Conservation (phyloP, 2,797 vertebrate species). For the Lutjanus argentimaculatus region DNA sequence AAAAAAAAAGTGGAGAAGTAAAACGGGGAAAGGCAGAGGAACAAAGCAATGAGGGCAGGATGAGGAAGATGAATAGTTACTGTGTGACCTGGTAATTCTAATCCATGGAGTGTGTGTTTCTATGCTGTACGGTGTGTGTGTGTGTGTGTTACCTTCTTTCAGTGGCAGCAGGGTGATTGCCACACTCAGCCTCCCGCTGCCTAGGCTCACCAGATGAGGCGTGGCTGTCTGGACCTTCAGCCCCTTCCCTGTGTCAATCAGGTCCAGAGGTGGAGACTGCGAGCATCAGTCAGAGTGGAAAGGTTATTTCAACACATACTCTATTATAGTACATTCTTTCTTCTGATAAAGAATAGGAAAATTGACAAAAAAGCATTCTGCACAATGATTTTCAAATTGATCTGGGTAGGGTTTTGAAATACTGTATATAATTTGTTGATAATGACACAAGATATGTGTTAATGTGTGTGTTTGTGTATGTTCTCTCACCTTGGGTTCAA, state of each 20-base stretch:
- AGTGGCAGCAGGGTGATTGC: conserved; percentile 88
- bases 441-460: too few species aligned
- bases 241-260: conserved; percentile 88
- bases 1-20: background rate
- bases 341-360: background rate
- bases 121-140: conserved; percentile 14
- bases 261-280: conserved; percentile 84
- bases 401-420: background rate
- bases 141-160: conserved; percentile 84
- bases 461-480: background rate
- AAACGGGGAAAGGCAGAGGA: background rate
- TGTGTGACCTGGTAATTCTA: conserved; percentile 20
- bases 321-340: background rate
- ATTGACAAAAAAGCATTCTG: background rate
- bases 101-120: background rate
- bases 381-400: background rate
- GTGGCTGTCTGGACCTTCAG: conserved; percentile 86
- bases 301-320: conserved; percentile 3
- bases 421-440: background rate
- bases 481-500: conserved; percentile 75
- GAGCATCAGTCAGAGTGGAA: conserved; percentile 37
- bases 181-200: conserved; percentile 88
- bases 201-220: conserved; percentile 89
- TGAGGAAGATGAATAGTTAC: conserved; percentile 19
- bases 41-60: background rate